Evolutionary conservation across 2,888 invertebrate genomes (phyloP), one percentile per base, ranked within the genome.

Genomic region (Girardia tigrina): DNA sequence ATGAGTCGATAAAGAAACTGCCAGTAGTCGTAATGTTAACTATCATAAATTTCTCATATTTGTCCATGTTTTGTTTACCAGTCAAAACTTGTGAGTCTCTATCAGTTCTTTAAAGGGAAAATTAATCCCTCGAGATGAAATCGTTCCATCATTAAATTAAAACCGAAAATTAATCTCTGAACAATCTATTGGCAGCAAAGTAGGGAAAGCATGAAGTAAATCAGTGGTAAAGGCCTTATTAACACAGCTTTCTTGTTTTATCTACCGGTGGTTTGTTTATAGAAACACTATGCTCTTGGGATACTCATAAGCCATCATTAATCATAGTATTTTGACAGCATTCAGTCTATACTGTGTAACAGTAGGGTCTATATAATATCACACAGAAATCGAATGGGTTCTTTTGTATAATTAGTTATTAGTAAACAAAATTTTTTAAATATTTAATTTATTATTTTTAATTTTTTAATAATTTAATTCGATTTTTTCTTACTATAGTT

Each of bases 231-330:
- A 12, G 56, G 56, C 56, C 56, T 56, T 56, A 56, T 56, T 56
- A 56, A 56, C 56, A 56, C 56, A 56, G n/a, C 56, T 56, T 56
- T 56, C 56, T 56, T 56, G 56, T 56, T 56, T 56, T 56, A 56
- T 56, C 56, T 56, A 56, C 56, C 56, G 56, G 56, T 56, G 56
- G 56, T 56, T 56, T 56, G 56, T 56, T 56, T 56, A 56, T 56
- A 56, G 56, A 56, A 8, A 23, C 56, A 20, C 8, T 56, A 56
- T 56, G n/a, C 56, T 56, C 56, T 8, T 8, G 56, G 56, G 56
- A 56, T 56, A 56, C n/a, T 56, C 56, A 56, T 56, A 23, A 56
- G 56, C 56, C 56, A 56, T 56, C 56, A 56, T 56, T 56, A 56
- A 56, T 56, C 56, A 56, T 56, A 23, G 56, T 56, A 56, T 56